phyloP scores from a whole-genome alignment of 2,888 invertebrate genomes.

The Platycnemis pennipes region DNA sequence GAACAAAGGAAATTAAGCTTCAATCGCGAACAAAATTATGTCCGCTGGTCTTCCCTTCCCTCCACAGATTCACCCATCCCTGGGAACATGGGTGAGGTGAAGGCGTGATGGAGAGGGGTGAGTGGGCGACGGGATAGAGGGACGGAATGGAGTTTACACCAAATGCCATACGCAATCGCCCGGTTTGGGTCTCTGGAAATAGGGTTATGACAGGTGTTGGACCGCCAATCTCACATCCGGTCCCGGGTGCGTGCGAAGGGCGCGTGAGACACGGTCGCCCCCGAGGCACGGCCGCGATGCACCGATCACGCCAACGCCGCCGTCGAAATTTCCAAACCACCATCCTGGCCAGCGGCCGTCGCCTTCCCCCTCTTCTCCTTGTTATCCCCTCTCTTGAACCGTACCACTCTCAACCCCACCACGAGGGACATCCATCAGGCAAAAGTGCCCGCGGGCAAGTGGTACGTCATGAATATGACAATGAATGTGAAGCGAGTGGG shows the following conservation, averaged over 20 bases:
- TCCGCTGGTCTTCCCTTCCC: not conserved
- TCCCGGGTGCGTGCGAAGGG: not conserved
- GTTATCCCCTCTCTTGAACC: not conserved
- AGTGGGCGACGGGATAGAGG: not conserved
- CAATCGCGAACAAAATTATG: not conserved
- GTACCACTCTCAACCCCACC: not conserved
- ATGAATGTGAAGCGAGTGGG: slow-evolving; percentile 20
- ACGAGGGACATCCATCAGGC: slow-evolving; percentile 28
- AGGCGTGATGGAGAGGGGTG: not conserved
- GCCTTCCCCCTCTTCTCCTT: too few relatives aligned
- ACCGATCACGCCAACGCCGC: slow-evolving; percentile 54
- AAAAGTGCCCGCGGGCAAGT: not conserved
- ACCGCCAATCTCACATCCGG: slow-evolving; percentile 40
- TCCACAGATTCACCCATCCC: not conserved
- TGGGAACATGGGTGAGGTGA: not conserved
- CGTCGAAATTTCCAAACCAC: slow-evolving; percentile 38
- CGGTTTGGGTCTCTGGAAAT: not conserved
- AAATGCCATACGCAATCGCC: slow-evolving; percentile 14
- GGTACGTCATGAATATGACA: slow-evolving; percentile 32
- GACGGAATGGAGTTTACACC: not conserved
- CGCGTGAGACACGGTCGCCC: slow-evolving; percentile 36
- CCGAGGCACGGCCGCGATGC: slow-evolving; percentile 43
- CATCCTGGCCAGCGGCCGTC: not conserved
- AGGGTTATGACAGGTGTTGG: slow-evolving; percentile 57
- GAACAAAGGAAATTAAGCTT: not conserved